Evolutionary conservation across 2,797 vertebrate genomes (phyloP).

Genomic region (Toxotes lorentzi): DNA sequence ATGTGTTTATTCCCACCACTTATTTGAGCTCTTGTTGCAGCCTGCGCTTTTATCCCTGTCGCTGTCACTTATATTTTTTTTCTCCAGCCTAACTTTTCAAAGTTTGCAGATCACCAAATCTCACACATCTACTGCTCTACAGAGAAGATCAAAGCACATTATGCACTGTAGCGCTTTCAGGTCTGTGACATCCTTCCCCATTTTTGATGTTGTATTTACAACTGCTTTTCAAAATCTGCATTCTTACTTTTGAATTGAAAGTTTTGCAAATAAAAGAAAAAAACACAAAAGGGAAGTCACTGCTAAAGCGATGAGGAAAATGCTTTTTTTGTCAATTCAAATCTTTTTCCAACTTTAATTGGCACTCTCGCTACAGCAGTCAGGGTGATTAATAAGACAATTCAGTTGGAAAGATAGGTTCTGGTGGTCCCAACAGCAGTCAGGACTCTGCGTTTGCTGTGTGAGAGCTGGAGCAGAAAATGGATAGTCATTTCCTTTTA

Average conservation of each 20-base stretch:
- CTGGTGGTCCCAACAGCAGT: slow-evolving; percentile 68
- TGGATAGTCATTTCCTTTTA: slow-evolving; percentile 81
- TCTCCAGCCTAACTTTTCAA: slow-evolving; percentile 61
- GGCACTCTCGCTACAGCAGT: slow-evolving; percentile 54
- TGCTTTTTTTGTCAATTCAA: slow-evolving; percentile 58
- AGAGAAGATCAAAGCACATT: slow-evolving; percentile 71
- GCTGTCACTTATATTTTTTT: slow-evolving; percentile 62
- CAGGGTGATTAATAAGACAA: slow-evolving; percentile 71
- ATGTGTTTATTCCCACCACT: slow-evolving; percentile 68
- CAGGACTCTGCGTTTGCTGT: slow-evolving; percentile 50
- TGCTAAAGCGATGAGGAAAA: slow-evolving; percentile 19
- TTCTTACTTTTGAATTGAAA: slow-evolving; percentile 31
- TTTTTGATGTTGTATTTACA: slow-evolving; percentile 68
- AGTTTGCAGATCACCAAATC: slow-evolving; percentile 63
- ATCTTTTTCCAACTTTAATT: slow-evolving; percentile 76
- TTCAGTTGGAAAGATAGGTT: slow-evolving; percentile 70
- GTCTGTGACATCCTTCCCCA: slow-evolving; percentile 48
- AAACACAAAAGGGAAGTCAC: slow-evolving; percentile 26
- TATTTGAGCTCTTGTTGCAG: slow-evolving; percentile 73
- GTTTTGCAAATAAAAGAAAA: slow-evolving; percentile 49
- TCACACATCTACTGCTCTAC: slow-evolving; percentile 52
- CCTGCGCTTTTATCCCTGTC: slow-evolving; percentile 75
- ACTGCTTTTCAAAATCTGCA: slow-evolving; percentile 39
- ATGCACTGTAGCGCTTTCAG: slow-evolving; percentile 61
- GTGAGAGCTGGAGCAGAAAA: slow-evolving; percentile 80